Evolutionary conservation across 2,113 vertebrate species (phyloP), one percentile per base, ranked within the genome.

Genomic region (Otus sunia): DNA sequence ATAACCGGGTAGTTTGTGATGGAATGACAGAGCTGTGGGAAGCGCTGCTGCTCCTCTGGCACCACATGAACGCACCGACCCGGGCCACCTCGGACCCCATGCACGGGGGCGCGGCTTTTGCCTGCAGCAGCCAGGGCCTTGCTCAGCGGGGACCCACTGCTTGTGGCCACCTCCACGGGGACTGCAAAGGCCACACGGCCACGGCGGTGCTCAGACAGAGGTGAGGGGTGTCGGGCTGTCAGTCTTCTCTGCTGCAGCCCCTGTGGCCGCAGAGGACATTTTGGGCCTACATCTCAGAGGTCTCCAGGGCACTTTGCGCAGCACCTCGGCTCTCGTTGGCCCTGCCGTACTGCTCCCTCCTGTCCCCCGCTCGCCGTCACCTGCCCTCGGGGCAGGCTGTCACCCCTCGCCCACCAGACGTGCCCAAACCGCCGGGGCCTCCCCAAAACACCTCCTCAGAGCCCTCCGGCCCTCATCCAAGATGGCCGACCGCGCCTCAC

Each of bases 1-100:
- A 3, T 4, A 20, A 2, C 50, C 8, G 1, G 37, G 32, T 2
- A 5, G 2, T 6, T 15, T 8, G 47, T 1, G 2, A 4, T 1
- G 74, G 55, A 6, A 10, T 0, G 78, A 2, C 3, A 3, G 47
- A 5, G 58, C 73, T 3, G n/a, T 3, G 0, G 59, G 52, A n/a
- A 41, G 63, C 37, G 4, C 34, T 0, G 69, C n/a, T 7, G 1
- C 45, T 0, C 3, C 14, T 5, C 43, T 1, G 62, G 37, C 55
- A 21, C n/a, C 56, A 0, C 14, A 11, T 0, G 5, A 4, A 49
- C 0, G 29, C 39, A 2, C 37, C 4, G 4, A 8, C 73, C 2
- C 0, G 7, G 2, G 32, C 37, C 55, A 5, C 25, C 41, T 22
- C 2, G 36, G 11, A 13, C 22, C 49, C 36, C 52, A 12, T 2